Conservation (phyloP, 2,113 vertebrate genomes). For the Clarias gariepinus region DNA sequence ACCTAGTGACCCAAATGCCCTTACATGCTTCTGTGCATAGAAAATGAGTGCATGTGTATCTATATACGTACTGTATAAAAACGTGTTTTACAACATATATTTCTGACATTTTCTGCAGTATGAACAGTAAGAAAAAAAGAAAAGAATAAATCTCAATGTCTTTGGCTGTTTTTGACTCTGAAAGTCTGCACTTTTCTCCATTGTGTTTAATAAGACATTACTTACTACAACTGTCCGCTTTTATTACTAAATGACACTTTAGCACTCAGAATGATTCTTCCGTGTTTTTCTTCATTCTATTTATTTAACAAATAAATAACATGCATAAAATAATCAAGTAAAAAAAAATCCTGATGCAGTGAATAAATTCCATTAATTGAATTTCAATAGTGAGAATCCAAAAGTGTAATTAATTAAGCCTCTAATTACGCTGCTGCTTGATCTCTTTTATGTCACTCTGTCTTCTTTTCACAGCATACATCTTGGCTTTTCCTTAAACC, state of each 20-base stretch:
- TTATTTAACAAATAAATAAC: background rate
- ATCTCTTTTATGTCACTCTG: background rate
- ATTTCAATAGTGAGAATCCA: background rate
- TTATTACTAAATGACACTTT: background rate
- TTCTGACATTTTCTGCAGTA: background rate
- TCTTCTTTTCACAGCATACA: slow-evolving; percentile 8
- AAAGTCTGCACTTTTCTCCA: background rate
- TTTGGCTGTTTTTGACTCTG: background rate
- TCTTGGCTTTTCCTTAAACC: slow-evolving; percentile 20
- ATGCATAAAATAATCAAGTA: background rate
- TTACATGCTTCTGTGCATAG: too few species aligned
- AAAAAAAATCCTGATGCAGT: background rate
- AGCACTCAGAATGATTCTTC: background rate
- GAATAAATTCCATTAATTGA: background rate
- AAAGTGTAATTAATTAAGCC: background rate
- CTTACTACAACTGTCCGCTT: too few species aligned
- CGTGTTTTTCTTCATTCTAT: background rate
- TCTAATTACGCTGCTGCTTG: background rate
- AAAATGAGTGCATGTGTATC: too few species aligned
- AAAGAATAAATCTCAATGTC: background rate
- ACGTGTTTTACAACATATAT: background rate
- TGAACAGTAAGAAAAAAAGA: background rate
- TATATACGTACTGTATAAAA: too few species aligned
- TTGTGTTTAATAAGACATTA: background rate
- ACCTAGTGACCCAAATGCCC: too few species aligned